phyloP scores from a whole-genome alignment of 2,113 vertebrate genomes.

The Petrocephalus zakoni region DNA sequence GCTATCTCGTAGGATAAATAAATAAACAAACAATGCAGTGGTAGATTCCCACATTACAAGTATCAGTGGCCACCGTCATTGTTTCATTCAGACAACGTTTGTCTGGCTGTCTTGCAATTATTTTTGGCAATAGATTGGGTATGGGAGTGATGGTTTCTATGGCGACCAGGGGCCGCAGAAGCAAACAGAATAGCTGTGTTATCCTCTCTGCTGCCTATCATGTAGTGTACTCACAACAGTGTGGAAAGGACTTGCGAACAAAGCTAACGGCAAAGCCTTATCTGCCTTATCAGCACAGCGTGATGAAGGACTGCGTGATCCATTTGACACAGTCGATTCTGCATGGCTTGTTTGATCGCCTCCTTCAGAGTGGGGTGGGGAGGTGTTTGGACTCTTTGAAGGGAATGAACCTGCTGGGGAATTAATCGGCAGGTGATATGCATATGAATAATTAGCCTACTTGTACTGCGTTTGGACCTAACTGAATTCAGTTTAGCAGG shows the following conservation, averaged over 20 bases:
- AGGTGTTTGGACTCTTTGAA: neutral
- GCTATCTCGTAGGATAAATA: neutral
- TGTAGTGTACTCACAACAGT: neutral
- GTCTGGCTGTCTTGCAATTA: constrained; percentile 9
- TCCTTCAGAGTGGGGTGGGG: neutral
- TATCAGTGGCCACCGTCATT: neutral
- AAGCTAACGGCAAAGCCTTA: neutral
- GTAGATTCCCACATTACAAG: neutral
- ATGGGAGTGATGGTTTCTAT: constrained; percentile 26
- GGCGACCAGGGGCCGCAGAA: neutral
- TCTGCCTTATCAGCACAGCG: neutral
- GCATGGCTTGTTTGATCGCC: neutral
- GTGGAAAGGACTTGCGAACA: neutral
- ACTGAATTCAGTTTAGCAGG: neutral
- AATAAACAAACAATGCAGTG: constrained; percentile 1
- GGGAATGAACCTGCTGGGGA: neutral
- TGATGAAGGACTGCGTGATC: neutral
- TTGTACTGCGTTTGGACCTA: neutral
- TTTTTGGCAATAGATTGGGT: constrained; percentile 17
- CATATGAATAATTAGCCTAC: neutral
- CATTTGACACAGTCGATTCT: neutral
- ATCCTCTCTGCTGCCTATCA: neutral
- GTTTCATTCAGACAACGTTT: neutral
- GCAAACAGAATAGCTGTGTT: neutral
- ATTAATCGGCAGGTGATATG: neutral